These are phyloP conservation scores for Oligia fasciuncula DNA, from an alignment of 2,888 invertebrate genomes.

Conservation along the genomic window DNA sequence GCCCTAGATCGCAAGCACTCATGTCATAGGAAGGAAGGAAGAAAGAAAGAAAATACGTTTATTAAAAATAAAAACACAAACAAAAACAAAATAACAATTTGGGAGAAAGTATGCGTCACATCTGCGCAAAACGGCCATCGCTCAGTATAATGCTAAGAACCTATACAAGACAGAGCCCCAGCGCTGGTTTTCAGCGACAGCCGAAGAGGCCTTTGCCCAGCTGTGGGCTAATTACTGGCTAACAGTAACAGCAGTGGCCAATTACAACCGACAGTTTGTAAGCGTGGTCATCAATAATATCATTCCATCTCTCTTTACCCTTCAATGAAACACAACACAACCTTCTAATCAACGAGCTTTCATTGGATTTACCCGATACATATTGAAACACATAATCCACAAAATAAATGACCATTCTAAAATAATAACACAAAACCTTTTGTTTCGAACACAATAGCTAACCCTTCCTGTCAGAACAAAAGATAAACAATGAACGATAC, in stretches of 20 bases:
- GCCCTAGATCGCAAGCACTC: background rate
- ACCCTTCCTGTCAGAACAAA: conserved; percentile 43
- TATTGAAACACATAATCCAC: conserved; percentile 15
- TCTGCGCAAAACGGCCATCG: no score
- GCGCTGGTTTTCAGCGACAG: no score
- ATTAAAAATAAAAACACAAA: no score
- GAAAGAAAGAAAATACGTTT: no score
- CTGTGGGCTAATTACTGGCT: background rate
- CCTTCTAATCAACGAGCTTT: background rate
- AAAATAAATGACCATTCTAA: conserved; percentile 28
- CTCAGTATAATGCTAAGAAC: no score
- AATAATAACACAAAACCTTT: conserved; percentile 50
- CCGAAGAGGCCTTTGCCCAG: background rate
- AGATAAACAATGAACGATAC: conserved; percentile 60
- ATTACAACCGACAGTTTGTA: background rate
- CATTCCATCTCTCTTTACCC: background rate
- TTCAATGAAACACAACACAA: background rate
- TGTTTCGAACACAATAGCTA: conserved; percentile 47
- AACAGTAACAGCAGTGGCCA: background rate
- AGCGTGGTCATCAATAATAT: background rate
- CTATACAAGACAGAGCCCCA: no score
- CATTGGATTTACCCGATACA: conserved; percentile 3
- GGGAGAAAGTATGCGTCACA: no score
- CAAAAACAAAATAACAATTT: no score
- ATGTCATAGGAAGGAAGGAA: background rate